Evolutionary conservation across 2,113 vertebrate species (phyloP).

Genomic region (Rhadina sibilatrix): DNA sequence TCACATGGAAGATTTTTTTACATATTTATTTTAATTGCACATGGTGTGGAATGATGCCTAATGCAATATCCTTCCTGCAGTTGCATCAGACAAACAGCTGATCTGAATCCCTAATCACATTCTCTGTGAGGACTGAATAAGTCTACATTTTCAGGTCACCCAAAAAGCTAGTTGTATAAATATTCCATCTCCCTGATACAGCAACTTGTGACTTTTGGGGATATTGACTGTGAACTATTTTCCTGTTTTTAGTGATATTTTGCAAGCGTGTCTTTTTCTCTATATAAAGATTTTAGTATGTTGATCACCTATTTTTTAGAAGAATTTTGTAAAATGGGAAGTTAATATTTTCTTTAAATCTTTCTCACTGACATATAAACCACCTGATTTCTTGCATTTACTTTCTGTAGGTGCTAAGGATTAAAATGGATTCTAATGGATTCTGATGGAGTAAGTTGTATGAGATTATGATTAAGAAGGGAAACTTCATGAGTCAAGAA

Average conservation of each 20-base stretch:
- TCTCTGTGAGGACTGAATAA: background rate
- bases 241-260: background rate
- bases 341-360: background rate
- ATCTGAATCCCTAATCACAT: background rate
- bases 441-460: background rate
- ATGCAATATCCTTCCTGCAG: background rate
- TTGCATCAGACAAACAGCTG: background rate
- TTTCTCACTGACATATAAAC: background rate
- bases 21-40: background rate
- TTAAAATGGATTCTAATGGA: background rate
- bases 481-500: background rate
- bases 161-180: background rate
- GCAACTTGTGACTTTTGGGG: background rate
- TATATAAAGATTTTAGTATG: background rate
- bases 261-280: background rate
- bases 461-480: background rate
- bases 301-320: background rate
- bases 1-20: background rate
- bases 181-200: background rate
- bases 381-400: background rate
- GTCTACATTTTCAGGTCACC: background rate
- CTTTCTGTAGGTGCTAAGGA: background rate
- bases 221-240: background rate
- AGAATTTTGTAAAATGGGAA: background rate
- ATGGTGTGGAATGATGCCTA: background rate